These are phyloP conservation scores for Graphium colonna DNA, from an alignment of 2,888 invertebrate genomes.

Conservation along the genomic window DNA sequence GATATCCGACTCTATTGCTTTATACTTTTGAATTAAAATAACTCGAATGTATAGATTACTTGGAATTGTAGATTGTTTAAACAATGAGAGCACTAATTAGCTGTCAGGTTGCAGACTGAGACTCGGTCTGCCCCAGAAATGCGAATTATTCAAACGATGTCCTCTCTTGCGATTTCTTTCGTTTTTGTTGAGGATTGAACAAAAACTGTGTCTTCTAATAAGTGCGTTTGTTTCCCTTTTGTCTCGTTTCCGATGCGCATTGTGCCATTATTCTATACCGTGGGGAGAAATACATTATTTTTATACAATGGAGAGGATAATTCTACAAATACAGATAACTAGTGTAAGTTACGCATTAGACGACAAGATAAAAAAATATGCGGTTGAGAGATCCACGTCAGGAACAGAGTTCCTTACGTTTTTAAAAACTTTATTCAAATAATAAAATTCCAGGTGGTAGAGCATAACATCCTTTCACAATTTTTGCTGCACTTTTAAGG, in stretches of 20 bases:
- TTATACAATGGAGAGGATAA: too few relatives aligned
- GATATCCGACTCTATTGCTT: slow-evolving; percentile 44
- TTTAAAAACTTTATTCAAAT: too few relatives aligned
- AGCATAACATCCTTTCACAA: too few relatives aligned
- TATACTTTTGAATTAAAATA: slow-evolving; percentile 39
- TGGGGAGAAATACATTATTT: too few relatives aligned
- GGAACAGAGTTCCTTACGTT: too few relatives aligned
- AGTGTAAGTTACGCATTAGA: too few relatives aligned
- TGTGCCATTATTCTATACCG: neutral
- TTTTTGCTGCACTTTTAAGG: too few relatives aligned
- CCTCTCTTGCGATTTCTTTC: slow-evolving; percentile 73
- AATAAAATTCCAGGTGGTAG: too few relatives aligned
- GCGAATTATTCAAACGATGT: slow-evolving; percentile 75
- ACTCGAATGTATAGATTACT: slow-evolving; percentile 30
- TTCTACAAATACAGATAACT: too few relatives aligned
- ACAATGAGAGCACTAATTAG: slow-evolving; percentile 78
- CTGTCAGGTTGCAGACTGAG: slow-evolving; percentile 71
- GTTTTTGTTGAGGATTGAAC: slow-evolving; percentile 57
- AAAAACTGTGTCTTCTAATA: slow-evolving; percentile 39
- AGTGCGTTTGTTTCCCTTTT: slow-evolving; percentile 38
- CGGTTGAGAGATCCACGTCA: too few relatives aligned
- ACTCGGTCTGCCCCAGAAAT: slow-evolving; percentile 66
- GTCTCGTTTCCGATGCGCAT: slow-evolving; percentile 25
- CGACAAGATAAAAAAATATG: too few relatives aligned
- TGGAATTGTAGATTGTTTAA: slow-evolving; percentile 57